Conservation (phyloP, 1,140 invertebrate genomes). For the Watersipora subatra region DNA sequence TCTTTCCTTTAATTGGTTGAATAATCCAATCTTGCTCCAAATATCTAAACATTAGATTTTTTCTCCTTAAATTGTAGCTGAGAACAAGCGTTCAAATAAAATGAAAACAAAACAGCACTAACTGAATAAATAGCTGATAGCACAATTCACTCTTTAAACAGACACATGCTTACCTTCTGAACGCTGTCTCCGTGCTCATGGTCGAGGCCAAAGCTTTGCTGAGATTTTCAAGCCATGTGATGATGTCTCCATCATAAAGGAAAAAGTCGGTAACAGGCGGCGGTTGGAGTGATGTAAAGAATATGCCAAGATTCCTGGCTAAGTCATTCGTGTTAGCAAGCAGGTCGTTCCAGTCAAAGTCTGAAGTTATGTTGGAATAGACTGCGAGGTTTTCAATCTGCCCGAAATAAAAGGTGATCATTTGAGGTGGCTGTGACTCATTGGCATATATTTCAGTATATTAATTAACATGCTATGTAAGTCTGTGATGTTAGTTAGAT, state of each 20-base stretch:
- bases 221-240: neutral
- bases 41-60: too few relatives aligned
- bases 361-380: neutral
- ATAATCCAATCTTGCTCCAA: too few relatives aligned
- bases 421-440: too few relatives aligned
- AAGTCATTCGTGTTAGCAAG: neutral
- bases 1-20: too few relatives aligned
- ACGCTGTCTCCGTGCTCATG: neutral
- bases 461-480: too few relatives aligned
- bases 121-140: too few relatives aligned
- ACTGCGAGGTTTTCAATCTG: neutral
- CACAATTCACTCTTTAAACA: too few relatives aligned
- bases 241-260: neutral
- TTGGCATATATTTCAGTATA: too few relatives aligned
- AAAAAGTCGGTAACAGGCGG: neutral
- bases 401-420: neutral
- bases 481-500: too few relatives aligned
- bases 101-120: too few relatives aligned
- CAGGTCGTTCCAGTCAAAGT: neutral
- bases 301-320: neutral
- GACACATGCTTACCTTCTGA: neutral
- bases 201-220: neutral
- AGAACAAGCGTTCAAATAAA: too few relatives aligned
- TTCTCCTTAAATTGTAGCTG: too few relatives aligned
- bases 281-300: neutral